phyloP scores from a whole-genome alignment of 1,140 invertebrate genomes.

The Magallana ariakensis region DNA sequence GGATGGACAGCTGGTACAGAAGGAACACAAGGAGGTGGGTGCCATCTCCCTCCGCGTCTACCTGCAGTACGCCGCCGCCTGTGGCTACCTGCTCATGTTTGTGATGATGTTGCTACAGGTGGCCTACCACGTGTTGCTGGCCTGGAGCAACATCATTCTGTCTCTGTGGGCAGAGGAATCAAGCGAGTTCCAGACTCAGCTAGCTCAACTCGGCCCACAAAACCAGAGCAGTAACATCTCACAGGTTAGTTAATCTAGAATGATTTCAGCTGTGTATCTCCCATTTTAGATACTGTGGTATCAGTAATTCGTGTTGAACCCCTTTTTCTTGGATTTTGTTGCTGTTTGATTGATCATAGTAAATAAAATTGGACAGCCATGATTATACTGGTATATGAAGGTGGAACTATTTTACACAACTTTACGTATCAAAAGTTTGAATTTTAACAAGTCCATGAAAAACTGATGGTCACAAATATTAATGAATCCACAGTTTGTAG shows the following conservation, averaged over 20 bases:
- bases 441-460: too few species aligned
- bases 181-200: constrained; percentile 28
- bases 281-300: too few species aligned
- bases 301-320: too few species aligned
- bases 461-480: too few species aligned
- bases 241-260: not conserved
- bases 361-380: too few species aligned
- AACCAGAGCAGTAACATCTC: not conserved
- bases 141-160: constrained; percentile 69
- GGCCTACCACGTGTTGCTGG: constrained; percentile 64
- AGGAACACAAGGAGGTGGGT: constrained; percentile 84
- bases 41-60: constrained; percentile 84
- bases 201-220: not conserved
- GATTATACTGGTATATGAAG: too few species aligned
- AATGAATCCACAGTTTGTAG: too few species aligned
- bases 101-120: constrained; percentile 76
- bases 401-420: too few species aligned
- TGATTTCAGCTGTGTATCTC: too few species aligned
- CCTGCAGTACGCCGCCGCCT: constrained; percentile 84
- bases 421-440: too few species aligned
- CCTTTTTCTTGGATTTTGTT: too few species aligned
- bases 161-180: constrained; percentile 64
- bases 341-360: too few species aligned
- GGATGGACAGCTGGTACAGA: constrained; percentile 75
- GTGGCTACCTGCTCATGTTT: constrained; percentile 82